phyloP scores from a whole-genome alignment of 1,140 invertebrate species.

The Nephotettix cincticeps region DNA sequence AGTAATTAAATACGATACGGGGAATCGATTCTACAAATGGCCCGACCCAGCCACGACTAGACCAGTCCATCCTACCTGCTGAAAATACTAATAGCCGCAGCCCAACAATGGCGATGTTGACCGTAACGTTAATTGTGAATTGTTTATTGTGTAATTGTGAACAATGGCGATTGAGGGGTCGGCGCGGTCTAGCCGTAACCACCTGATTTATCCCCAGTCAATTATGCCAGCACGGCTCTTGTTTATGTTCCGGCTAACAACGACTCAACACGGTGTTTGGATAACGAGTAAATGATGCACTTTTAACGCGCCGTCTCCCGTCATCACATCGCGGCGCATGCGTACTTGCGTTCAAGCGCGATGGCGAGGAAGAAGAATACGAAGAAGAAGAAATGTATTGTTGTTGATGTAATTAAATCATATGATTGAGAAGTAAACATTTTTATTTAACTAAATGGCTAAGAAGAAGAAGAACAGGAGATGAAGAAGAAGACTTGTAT shows the following conservation, averaged over 20 bases:
- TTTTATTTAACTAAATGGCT: too few relatives aligned
- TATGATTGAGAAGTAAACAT: too few relatives aligned
- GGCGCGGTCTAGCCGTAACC: neutral
- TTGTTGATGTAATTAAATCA: too few relatives aligned
- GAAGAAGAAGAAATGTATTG: too few relatives aligned
- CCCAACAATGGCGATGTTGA: slow-evolving; percentile 4
- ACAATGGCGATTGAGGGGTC: slow-evolving; percentile 13
- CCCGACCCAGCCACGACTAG: too few relatives aligned
- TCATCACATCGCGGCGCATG: neutral
- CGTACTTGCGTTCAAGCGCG: too few relatives aligned
- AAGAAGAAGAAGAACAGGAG: too few relatives aligned
- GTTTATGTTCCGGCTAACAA: slow-evolving; percentile 12
- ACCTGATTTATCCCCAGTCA: slow-evolving; percentile 7
- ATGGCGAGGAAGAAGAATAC: too few relatives aligned
- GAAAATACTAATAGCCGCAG: slow-evolving; percentile 16
- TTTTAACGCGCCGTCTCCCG: neutral
- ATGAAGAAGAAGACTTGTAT: too few relatives aligned
- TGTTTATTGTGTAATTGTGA: slow-evolving; percentile 21
- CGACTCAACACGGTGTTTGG: neutral
- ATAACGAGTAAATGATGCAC: slow-evolving; percentile 13
- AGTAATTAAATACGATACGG: too few relatives aligned
- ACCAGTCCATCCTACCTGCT: neutral
- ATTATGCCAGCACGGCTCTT: neutral
- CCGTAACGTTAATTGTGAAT: slow-evolving; percentile 22
- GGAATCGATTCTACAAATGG: too few relatives aligned